A percentile compares a stretch with the other conserved stretches of the same genome.
Evolutionary conservation across 2,888 invertebrate genomes (phyloP).

Genomic region (Tortricodes alternella): DNA sequence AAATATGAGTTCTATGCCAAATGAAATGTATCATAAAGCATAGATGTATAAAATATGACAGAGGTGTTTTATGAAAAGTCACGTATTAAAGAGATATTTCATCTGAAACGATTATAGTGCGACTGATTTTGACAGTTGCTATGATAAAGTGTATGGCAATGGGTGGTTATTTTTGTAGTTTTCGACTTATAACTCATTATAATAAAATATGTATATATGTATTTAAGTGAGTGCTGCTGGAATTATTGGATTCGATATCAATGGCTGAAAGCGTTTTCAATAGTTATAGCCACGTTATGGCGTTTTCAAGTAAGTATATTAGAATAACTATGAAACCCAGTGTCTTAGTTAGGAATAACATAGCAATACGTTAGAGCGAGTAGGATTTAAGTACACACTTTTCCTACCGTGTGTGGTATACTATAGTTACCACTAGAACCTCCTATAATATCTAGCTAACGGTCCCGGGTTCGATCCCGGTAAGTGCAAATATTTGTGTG

Average conservation of each 20-base stretch:
- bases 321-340: background rate
- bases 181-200: slow-evolving; percentile 30
- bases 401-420: no score
- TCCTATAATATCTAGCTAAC: no score
- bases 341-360: no score
- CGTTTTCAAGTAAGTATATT: background rate
- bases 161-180: slow-evolving; percentile 40
- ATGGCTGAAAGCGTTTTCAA: background rate
- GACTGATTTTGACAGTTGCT: slow-evolving; percentile 54
- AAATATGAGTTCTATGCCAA: slow-evolving; percentile 40
- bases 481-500: no score
- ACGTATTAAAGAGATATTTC: slow-evolving; percentile 66
- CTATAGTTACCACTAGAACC: no score
- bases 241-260: slow-evolving; percentile 12
- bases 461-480: no score
- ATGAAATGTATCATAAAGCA: slow-evolving; percentile 43
- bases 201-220: slow-evolving; percentile 20
- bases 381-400: no score
- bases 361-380: no score
- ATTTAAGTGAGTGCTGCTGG: slow-evolving; percentile 1
- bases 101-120: slow-evolving; percentile 55
- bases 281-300: background rate
- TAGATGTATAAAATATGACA: slow-evolving; percentile 50
- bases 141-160: slow-evolving; percentile 49
- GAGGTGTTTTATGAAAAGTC: slow-evolving; percentile 57